Base-by-base conservation (phyloP, 2,888 invertebrate genomes). In the Hydriomena furcata region DNA sequence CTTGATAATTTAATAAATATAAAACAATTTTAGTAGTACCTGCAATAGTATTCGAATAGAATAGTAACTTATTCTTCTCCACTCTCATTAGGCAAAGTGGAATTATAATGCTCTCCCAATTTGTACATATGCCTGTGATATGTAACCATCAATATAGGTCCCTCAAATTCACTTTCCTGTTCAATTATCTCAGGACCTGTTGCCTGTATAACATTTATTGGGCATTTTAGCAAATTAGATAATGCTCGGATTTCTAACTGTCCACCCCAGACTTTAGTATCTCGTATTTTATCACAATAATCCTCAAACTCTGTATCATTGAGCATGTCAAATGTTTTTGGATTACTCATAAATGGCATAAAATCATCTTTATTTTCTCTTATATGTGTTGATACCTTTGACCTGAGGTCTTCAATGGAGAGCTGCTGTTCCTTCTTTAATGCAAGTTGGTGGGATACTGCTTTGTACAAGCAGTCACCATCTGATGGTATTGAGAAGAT, bases 81-180 rank as follows among this genome's bases (percentile, higher is more conserved):
- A 13, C 25, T 36, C 11, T 51, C 49, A n/a, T 61, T 60, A 47
- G 21, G 40, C 17, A 32, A 17, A 30, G 96, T 96, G 7, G 99
- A 98, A 89, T 99, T 99, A 78, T 99, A 99, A 92, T 99, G 99
- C 81, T 98, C 99, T 6, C 99, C 99, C 60, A 99, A 91, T 60
- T 96, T 93, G 78, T 96, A 99, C 91, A 97, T 95, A 75, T 98
- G 95, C 58, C 98, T 94, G 82, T 99, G 99, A 83, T 98, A 99
- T 28, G 97, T 95, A 34, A 98, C 82, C 41, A 93, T 87, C 52
- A 98, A 79, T 28, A 92, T 92, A 44, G 92, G 91, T 1, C 91
- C 92, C 23, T 82, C 76, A 76, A 93, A 96, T 59, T 96, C 94
- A 55, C 93, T 93, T 0, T 98, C 99, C 65, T 94, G 92, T 48